Evolutionary conservation across 2,797 vertebrate species (phyloP).

Genomic region (Crenichthys baileyi): DNA sequence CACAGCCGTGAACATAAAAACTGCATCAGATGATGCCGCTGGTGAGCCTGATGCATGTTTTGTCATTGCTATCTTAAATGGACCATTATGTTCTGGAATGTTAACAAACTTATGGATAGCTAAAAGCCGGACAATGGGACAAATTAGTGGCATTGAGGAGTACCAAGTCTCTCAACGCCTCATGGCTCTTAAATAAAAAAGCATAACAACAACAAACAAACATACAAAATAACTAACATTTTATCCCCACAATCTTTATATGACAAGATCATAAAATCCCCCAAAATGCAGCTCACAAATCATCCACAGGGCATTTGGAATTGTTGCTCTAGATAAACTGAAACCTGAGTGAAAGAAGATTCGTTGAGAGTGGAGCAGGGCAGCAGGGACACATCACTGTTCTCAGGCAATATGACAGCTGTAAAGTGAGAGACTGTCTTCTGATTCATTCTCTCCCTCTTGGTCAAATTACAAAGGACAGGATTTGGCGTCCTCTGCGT

Average conservation of each 20-base stretch:
- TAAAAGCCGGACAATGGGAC: background rate
- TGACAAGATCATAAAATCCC: constrained; percentile 7
- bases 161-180: constrained; percentile 7
- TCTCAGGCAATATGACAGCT: constrained; percentile 56
- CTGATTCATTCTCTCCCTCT: constrained; percentile 62
- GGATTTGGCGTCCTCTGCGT: background rate
- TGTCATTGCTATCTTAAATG: constrained; percentile 9
- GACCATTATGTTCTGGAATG: constrained; percentile 1
- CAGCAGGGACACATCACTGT: constrained; percentile 50
- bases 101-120: constrained; percentile 6
- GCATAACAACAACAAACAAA: background rate
- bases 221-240: background rate
- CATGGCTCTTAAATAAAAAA: background rate
- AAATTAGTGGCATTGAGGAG: background rate
- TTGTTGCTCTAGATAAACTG: constrained; percentile 11
- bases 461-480: constrained; percentile 43
- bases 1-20: constrained; percentile 12
- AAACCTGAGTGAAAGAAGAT: constrained; percentile 35
- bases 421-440: constrained; percentile 50
- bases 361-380: constrained; percentile 28
- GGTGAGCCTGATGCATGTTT: constrained; percentile 7
- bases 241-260: background rate
- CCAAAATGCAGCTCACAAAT: constrained; percentile 35
- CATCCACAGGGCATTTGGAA: constrained; percentile 22
- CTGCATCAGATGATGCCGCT: constrained; percentile 6